Conservation (phyloP, 2,797 vertebrate species). For the Aeoliscus strigatus region DNA sequence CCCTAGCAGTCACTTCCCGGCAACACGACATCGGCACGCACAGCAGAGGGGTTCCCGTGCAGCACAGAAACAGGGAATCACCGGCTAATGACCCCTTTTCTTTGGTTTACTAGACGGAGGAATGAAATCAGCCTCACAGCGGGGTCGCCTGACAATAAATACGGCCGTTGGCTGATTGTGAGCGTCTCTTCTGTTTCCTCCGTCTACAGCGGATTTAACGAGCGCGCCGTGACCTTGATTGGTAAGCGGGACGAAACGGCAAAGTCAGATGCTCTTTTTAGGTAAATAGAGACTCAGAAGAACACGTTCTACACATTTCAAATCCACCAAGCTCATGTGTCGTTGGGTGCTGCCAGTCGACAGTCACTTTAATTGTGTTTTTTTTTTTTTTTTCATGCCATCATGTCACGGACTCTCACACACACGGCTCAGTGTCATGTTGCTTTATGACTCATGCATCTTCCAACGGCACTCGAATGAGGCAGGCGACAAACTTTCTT, state of each 20-base stretch:
- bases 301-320: slow-evolving; percentile 31
- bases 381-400: slow-evolving; percentile 20
- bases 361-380: slow-evolving; percentile 58
- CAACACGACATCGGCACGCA: slow-evolving; percentile 12
- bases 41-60: slow-evolving; percentile 13
- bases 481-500: slow-evolving; percentile 26
- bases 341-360: slow-evolving; percentile 24
- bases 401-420: slow-evolving; percentile 28
- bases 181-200: slow-evolving; percentile 28
- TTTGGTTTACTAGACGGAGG: slow-evolving; percentile 19
- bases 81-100: slow-evolving; percentile 28
- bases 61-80: slow-evolving; percentile 24
- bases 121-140: slow-evolving; percentile 36
- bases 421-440: slow-evolving; percentile 33
- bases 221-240: slow-evolving; percentile 51
- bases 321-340: slow-evolving; percentile 50
- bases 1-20: slow-evolving; percentile 1
- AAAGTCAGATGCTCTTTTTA: no score
- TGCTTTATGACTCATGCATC: slow-evolving; percentile 50
- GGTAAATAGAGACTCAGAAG: no score
- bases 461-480: slow-evolving; percentile 29
- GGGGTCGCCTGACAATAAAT: slow-evolving; percentile 31
- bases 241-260: slow-evolving; percentile 28
- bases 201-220: slow-evolving; percentile 27
- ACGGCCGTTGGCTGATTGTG: slow-evolving; percentile 18